Evolutionary conservation across 2,888 invertebrate species (phyloP), one percentile per base, ranked within the genome.

Genomic region (Endomychus coccineus): DNA sequence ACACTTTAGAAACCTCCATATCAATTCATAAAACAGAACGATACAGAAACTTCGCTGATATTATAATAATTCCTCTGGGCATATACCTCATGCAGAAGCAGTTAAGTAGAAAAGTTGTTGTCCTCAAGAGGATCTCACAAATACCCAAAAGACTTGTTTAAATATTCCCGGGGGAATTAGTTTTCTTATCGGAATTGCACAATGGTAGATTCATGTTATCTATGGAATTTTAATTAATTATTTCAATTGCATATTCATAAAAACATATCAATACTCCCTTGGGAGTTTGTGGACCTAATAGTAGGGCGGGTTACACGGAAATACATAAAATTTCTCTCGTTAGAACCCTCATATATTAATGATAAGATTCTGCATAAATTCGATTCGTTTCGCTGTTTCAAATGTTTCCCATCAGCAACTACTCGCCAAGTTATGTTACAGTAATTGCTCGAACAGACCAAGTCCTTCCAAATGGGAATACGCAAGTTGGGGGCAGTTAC

Each of bases 91-190:
- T 47, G 45, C 58, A 52, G 55, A 32, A 30, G 56, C 54, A 57
- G 52, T 52, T 32, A 44, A 49, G 52, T 49, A 48, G 51, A 52
- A 51, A 53, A 54, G 51, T 51, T 54, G n/a, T n/a, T n/a, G n/a
- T n/a, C n/a, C n/a, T n/a, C 39, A 61, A 61, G 63, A 56, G 45
- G 51, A 51, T 55, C 50, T 33, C 49, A 40, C 48, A 46, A 52
- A 54, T 48, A 59, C 62, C 62, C 64, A 48, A 51, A 59, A 58
- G 64, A 63, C 58, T 61, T 61, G 58, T 61, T 63, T 57, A 53
- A 57, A 59, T 54, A 61, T 59, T 55, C 59, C 66, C 53, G 51
- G 55, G 46, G 64, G 64, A 64, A 65, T 64, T 62, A 47, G 48
- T 39, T 46, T 55, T 44, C 58, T 59, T 62, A 61, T 62, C 60